Base-by-base conservation (phyloP, 2,797 vertebrate species). In the Spheniscus humboldti region DNA sequence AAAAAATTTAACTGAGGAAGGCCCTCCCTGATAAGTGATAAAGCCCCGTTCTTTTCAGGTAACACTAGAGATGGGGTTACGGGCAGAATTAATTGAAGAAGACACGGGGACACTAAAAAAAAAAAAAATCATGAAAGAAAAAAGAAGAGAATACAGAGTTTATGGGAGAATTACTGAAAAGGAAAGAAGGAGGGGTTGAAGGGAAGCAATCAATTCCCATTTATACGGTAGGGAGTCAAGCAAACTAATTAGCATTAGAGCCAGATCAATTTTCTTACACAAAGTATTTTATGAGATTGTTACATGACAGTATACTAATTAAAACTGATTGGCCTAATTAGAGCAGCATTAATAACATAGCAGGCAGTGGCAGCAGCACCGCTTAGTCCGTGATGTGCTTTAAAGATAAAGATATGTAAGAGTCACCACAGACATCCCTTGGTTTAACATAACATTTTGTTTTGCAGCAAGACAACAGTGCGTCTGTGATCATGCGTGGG, bases 321-420 rank as follows among this genome's bases (percentile, higher is more conserved):
- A 98, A 97, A 98, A 98, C 94, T 89, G 97, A 98, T 98, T 83
- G 56, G 94, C 88, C 97, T 98, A 98, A 98, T 98, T 97, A 98
- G 92, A 98, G 96, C 93, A 91, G 85, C 96, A 97, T 98, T 97
- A 96, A 96, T 98, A 98, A 96, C 92, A 86, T 79, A 83, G 89
- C 83, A 96, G 93, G 67, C 69, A 96, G 71, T 83, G 85, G 86
- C 79, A 97, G 90, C 86, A 96, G 50, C 87, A 94, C 63, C 7
- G 4, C 73, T 86, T 67, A 35, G 86, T 37, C 74, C 33, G 5
- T 27, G 86, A 77, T 19, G 24, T 52, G 69, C 93, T 89, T 50
- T 35, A 10, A 80, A 92, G 94, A 78, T 80, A 86, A 83, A 90
- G 83, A 41, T 8, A 20, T 1, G 1, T 0, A 10, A 56, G 33